Evolutionary conservation across 1,140 invertebrate genomes (phyloP).

Genomic region (Caenorhabditis briggsae): DNA sequence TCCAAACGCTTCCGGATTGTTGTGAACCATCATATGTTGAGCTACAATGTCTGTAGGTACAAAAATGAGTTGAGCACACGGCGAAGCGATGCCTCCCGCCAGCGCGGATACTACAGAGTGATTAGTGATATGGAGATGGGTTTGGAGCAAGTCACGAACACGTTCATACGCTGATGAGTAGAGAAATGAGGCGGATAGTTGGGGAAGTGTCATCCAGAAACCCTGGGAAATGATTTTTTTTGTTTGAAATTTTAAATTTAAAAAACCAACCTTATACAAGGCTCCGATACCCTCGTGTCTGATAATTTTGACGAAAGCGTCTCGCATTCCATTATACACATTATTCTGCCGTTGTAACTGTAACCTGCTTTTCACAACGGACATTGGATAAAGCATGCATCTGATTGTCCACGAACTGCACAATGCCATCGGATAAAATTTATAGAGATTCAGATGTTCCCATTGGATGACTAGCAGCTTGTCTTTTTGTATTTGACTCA

Average conservation of each 20-base stretch:
- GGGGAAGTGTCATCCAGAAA: constrained; percentile 78
- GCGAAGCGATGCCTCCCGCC: constrained; percentile 84
- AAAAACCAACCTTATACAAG: constrained; percentile 84
- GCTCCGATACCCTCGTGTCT: constrained; percentile 88
- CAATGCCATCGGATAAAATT: constrained; percentile 91
- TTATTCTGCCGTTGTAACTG: constrained; percentile 82
- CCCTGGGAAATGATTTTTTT: constrained; percentile 69
- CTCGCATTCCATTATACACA: constrained; percentile 84
- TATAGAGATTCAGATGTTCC: constrained; percentile 96
- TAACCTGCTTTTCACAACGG: constrained; percentile 94
- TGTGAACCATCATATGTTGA: constrained; percentile 91
- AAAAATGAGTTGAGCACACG: constrained; percentile 93
- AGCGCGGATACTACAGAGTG: constrained; percentile 73
- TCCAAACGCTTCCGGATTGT: constrained; percentile 66
- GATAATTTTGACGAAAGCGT: constrained; percentile 92
- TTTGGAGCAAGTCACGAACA: constrained; percentile 85
- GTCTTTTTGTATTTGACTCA: constrained; percentile 55
- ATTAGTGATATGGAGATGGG: constrained; percentile 69
- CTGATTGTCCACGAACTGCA: constrained; percentile 88
- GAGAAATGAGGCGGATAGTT: constrained; percentile 79
- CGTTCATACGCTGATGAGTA: constrained; percentile 97
- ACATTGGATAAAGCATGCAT: constrained; percentile 92
- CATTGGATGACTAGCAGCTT: constrained; percentile 86
- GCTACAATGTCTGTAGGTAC: constrained; percentile 96
- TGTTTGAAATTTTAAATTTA: not conserved